Percentiles rank a stretch among this genome's conserved stretches.
Evolutionary conservation across 2,113 vertebrate genomes (phyloP).

Genomic region (Ceyx melanurus): DNA sequence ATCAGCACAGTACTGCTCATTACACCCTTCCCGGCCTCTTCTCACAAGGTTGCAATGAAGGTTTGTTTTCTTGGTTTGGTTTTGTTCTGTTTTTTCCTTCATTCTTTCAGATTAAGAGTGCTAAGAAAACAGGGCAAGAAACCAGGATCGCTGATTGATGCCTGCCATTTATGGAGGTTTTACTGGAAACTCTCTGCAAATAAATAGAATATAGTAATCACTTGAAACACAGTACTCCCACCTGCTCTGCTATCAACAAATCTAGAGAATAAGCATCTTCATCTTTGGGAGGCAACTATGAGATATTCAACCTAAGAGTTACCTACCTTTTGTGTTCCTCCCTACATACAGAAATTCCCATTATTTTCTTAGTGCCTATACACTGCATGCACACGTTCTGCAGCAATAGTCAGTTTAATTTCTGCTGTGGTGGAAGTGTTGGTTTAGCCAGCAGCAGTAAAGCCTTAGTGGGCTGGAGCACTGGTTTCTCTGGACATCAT

Average conservation of each 20-base stretch:
- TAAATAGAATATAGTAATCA: not conserved
- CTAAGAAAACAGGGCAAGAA: conserved; percentile 19
- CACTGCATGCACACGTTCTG: not conserved
- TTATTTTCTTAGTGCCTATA: not conserved
- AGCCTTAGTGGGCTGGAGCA: not conserved
- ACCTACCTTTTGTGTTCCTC: not conserved
- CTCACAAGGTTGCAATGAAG: conserved; percentile 32
- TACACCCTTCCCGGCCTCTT: conserved; percentile 57
- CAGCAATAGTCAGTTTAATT: not conserved
- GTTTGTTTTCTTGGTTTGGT: not conserved
- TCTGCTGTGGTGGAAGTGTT: not conserved
- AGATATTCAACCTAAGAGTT: not conserved
- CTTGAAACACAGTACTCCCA: not conserved
- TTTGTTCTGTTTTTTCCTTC: not conserved
- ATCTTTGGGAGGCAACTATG: not conserved
- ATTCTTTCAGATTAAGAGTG: conserved; percentile 49
- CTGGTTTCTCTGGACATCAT: not conserved
- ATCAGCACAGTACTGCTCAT: conserved; percentile 62
- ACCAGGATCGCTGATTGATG: not conserved
- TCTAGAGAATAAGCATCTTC: not conserved
- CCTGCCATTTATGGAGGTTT: not conserved
- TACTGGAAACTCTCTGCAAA: not conserved
- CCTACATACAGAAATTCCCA: not conserved
- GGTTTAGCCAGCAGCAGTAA: not conserved
- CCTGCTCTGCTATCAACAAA: not conserved